phyloP scores from a whole-genome alignment of 2,888 invertebrate genomes.

The Thymelicus sylvestris region DNA sequence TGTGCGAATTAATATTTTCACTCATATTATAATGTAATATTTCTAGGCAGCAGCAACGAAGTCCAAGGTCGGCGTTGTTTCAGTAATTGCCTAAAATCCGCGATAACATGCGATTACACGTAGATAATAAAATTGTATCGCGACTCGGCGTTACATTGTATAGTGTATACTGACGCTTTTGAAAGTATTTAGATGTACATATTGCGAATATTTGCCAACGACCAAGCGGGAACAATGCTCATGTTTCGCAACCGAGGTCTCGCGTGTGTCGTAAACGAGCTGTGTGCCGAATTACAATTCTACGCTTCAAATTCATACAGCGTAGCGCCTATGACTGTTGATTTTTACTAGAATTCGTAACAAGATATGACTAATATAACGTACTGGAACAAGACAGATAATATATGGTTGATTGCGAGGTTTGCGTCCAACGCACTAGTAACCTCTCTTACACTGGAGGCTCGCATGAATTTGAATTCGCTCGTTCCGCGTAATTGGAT shows the following conservation, averaged over 20 bases:
- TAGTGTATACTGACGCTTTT: not conserved
- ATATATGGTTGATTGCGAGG: not conserved
- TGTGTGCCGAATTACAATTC: conserved; percentile 5
- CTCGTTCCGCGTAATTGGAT: conserved; percentile 10
- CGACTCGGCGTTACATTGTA: not conserved
- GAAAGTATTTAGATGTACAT: not conserved
- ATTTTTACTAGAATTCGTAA: not conserved
- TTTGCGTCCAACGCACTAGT: too few relatives aligned
- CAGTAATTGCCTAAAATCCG: conserved; percentile 32
- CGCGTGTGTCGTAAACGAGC: not conserved
- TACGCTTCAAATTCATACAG: not conserved
- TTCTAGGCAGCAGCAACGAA: conserved; percentile 1
- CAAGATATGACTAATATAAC: too few relatives aligned
- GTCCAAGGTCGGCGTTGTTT: conserved; percentile 24
- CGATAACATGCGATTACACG: conserved; percentile 26
- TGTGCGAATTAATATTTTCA: not conserved
- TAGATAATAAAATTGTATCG: conserved; percentile 13
- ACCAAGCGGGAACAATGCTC: not conserved
- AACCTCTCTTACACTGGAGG: conserved; percentile 15
- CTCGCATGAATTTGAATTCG: conserved; percentile 24
- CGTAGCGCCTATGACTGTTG: not conserved
- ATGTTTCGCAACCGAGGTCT: not conserved
- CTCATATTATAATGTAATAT: not conserved
- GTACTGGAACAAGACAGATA: not conserved
- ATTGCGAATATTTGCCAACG: not conserved